phyloP scores from a whole-genome alignment of 2,113 vertebrate species.

The Pristiophorus japonicus region DNA sequence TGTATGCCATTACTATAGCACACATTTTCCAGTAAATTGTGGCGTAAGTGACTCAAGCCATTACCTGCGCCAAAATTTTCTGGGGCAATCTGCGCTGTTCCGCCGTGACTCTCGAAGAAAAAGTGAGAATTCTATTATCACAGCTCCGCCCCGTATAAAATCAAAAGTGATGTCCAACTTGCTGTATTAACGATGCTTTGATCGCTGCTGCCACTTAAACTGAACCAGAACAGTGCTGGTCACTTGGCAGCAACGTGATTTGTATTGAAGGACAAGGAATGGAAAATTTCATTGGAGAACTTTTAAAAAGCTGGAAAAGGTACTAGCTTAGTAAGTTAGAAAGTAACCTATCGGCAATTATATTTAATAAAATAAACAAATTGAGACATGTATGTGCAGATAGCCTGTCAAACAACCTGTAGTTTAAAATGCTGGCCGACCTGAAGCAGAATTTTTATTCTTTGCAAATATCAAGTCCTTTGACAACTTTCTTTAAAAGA shows the following conservation, averaged over 20 bases:
- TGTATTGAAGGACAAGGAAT: too few species aligned
- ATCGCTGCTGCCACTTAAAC: too few species aligned
- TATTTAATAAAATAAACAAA: neutral
- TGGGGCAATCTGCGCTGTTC: neutral
- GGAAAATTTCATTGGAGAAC: too few species aligned
- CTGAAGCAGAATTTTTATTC: too few species aligned
- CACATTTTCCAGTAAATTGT: neutral
- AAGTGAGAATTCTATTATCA: too few species aligned
- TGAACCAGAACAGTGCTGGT: neutral
- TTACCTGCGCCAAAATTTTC: too few species aligned
- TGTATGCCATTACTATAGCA: neutral
- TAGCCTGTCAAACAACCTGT: neutral
- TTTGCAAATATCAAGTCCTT: neutral
- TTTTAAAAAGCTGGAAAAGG: too few species aligned
- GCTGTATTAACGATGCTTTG: too few species aligned
- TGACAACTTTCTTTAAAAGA: neutral
- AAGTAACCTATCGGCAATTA: neutral
- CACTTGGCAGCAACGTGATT: too few species aligned
- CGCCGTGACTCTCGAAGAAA: neutral
- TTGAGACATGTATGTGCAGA: neutral
- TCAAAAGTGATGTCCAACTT: too few species aligned
- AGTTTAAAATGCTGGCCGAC: neutral
- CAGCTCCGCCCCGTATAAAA: too few species aligned
- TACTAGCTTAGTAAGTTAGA: neutral
- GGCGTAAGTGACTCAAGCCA: neutral